Evolutionary conservation across 2,888 invertebrate genomes (phyloP).

Genomic region (Cepaea hortensis): DNA sequence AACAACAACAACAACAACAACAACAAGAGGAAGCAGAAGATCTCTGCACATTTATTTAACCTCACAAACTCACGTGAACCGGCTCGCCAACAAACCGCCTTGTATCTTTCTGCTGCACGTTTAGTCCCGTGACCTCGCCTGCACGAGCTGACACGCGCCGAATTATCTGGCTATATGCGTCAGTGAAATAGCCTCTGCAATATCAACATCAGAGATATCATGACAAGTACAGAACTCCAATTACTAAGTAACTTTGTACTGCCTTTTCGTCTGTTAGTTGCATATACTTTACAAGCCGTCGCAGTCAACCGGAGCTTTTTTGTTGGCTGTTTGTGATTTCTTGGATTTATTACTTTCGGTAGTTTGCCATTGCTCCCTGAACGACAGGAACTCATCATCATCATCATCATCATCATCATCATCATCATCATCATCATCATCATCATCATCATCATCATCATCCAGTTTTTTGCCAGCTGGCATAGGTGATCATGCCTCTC

Average conservation of each 20-base stretch:
- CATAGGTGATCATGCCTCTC: no score
- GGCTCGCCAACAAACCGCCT: not conserved
- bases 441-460: no score
- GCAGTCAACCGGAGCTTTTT: not conserved
- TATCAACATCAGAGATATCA: not conserved
- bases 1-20: no score
- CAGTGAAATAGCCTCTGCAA: not conserved
- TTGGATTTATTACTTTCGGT: no score
- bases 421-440: no score
- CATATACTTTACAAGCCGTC: not conserved
- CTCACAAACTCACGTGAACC: not conserved
- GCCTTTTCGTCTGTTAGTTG: not conserved
- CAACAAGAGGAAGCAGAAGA: no score
- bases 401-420: no score
- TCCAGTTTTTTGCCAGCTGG: no score
- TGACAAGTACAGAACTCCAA: not conserved
- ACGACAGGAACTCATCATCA: no score
- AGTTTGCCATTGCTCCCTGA: no score
- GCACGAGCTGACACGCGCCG: not conserved
- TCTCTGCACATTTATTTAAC: no score
- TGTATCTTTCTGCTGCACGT: not conserved
- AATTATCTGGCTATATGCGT: not conserved
- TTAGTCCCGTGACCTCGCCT: not conserved
- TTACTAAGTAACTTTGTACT: no score
- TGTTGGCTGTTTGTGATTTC: not conserved